Evolutionary conservation across 2,888 invertebrate genomes (phyloP).

Genomic region (Cryptocheilus praepositus): DNA sequence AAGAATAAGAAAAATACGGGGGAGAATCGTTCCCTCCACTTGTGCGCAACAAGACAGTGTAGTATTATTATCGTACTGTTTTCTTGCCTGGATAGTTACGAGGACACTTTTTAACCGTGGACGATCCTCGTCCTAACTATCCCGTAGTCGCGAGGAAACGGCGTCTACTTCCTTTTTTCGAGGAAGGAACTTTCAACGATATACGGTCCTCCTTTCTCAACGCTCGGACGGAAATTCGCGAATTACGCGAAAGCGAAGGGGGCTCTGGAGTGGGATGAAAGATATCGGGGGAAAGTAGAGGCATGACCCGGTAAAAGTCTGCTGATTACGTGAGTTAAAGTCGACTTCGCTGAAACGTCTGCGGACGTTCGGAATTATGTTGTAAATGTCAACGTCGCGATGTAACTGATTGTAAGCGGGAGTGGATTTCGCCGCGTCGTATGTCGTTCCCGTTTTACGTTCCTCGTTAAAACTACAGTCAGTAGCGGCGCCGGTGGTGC

Average conservation of each 20-base stretch:
- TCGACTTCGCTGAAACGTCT: too few species aligned
- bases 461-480: too few species aligned
- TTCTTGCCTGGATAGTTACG: constrained; percentile 27
- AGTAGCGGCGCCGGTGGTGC: too few species aligned
- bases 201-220: background rate
- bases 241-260: background rate
- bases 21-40: constrained; percentile 27
- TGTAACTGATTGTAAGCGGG: background rate
- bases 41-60: constrained; percentile 16
- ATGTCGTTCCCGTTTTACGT: too few species aligned
- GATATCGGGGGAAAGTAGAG: too few species aligned
- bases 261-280: background rate
- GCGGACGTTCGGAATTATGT: too few species aligned
- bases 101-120: constrained; percentile 32
- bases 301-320: too few species aligned
- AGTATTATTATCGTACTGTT: constrained; percentile 33
- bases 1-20: constrained; percentile 1
- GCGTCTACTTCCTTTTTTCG: constrained; percentile 9
- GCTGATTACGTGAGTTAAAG: too few species aligned
- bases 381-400: too few species aligned
- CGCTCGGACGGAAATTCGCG: constrained; percentile 1
- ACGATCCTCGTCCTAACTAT: constrained; percentile 16
- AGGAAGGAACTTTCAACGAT: background rate
- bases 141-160: constrained; percentile 5
- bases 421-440: too few species aligned